Base-by-base conservation (phyloP, 1,140 invertebrate species). In the Thereuonema tuberculata region DNA sequence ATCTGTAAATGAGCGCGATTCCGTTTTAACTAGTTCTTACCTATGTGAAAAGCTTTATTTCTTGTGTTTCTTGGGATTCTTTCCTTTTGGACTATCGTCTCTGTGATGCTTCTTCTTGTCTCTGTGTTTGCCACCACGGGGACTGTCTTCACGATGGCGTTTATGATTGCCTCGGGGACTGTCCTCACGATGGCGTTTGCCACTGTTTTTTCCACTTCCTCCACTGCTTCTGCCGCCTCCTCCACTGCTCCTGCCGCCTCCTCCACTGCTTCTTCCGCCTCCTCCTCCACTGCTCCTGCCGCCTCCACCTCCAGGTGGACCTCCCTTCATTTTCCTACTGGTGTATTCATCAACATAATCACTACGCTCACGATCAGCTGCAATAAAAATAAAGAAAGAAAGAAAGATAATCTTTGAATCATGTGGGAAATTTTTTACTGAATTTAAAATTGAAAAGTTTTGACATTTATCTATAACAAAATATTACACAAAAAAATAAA, bases 311-410 rank as follows among this genome's bases (percentile, higher is more conserved):
- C 9, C 26, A 20, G n/a, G 12, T 3, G 43, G 5, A 5, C 1
- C 43, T 24, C 37, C 24, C 9, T 2, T 2, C 2, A 23, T 17
- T 49, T 58, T 58, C 17, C 57, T 17, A 23, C 24, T 58, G 2
- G 57, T 58, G 26, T 58, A 58, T 28, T 58, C 57, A 37, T 58
- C 57, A 2, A 14, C 24, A 26, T 48, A 58, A 2, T 28, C 57
- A 2, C 29, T 9, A 27, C 3, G 12, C 26, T 55, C 24, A 12
- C 29, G 27, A 25, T 58, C 57, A 23, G 57, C 57, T 58, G 25
- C 12, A 12, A 56, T 2, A 20, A 31, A 12, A 37, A 56, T 37
- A 37, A 37, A 37, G 31, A 37, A 37, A 37, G 5, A 49, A 49
- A 12, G 43, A 46, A 14, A 46, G 14, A n/a, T 14, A 14, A 46